Evolutionary conservation across 2,113 vertebrate species (phyloP).

Genomic region (Corapipo altera): DNA sequence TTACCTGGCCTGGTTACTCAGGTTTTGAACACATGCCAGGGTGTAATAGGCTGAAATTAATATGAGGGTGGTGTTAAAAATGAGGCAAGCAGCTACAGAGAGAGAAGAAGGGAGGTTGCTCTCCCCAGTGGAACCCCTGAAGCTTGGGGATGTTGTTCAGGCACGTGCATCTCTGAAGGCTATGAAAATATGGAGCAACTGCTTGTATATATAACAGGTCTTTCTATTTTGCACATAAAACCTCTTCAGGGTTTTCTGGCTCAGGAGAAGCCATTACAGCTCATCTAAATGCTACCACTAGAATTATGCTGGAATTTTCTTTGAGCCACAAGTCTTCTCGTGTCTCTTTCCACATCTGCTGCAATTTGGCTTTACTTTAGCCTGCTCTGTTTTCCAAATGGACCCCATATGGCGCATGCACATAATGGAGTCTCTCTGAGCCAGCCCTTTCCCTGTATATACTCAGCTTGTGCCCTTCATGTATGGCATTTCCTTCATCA

Average conservation of each 20-base stretch:
- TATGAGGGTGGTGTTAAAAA: not conserved
- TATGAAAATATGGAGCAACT: not conserved
- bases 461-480: not conserved
- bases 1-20: not conserved
- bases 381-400: not conserved
- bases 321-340: not conserved
- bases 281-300: not conserved
- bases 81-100: not conserved
- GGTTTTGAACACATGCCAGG: not conserved
- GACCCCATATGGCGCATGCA: not conserved
- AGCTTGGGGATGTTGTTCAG: not conserved
- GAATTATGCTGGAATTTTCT: not conserved
- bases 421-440: not conserved
- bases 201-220: not conserved
- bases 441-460: not conserved
- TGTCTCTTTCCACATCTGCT: not conserved
- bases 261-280: not conserved
- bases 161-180: not conserved
- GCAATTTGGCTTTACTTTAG: not conserved
- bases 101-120: not conserved
- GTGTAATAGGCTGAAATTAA: not conserved
- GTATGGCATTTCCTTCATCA: accelerated
- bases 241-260: not conserved
- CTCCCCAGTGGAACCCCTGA: not conserved
- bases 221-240: not conserved